A percentile compares a stretch with the other conserved stretches of the same genome.
phyloP scores from a whole-genome alignment of 2,113 vertebrate genomes.

The Malurus melanocephalus region DNA sequence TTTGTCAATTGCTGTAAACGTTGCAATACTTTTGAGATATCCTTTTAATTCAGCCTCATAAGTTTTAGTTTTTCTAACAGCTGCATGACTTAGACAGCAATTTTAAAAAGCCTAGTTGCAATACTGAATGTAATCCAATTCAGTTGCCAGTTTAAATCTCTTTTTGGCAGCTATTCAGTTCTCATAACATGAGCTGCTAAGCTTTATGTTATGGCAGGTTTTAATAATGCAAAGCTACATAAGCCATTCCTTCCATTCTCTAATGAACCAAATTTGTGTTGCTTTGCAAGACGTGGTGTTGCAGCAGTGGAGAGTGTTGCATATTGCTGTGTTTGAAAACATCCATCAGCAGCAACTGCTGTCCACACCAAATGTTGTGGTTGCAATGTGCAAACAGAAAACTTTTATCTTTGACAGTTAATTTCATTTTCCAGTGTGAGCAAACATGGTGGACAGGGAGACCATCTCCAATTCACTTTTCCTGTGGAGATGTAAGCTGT shows the following conservation, averaged over 20 bases:
- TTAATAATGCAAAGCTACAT: background rate
- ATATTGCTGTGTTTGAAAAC: background rate
- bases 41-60: background rate
- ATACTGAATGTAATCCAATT: background rate
- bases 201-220: background rate
- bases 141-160: slow-evolving; percentile 27
- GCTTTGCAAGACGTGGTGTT: background rate
- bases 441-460: background rate
- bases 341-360: background rate
- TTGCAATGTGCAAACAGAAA: background rate
- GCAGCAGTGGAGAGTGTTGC: background rate
- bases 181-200: background rate
- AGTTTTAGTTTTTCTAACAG: background rate
- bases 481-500: background rate
- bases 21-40: background rate
- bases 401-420: background rate
- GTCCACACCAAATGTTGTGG: background rate
- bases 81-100: background rate
- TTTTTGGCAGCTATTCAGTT: background rate
- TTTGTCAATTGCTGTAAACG: background rate
- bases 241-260: slow-evolving; percentile 4
- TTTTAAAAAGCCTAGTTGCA: background rate
- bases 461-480: background rate
- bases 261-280: background rate
- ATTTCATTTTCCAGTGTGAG: background rate